Evolutionary conservation across 2,888 invertebrate species (phyloP).

Genomic region (Griposia aprilina): DNA sequence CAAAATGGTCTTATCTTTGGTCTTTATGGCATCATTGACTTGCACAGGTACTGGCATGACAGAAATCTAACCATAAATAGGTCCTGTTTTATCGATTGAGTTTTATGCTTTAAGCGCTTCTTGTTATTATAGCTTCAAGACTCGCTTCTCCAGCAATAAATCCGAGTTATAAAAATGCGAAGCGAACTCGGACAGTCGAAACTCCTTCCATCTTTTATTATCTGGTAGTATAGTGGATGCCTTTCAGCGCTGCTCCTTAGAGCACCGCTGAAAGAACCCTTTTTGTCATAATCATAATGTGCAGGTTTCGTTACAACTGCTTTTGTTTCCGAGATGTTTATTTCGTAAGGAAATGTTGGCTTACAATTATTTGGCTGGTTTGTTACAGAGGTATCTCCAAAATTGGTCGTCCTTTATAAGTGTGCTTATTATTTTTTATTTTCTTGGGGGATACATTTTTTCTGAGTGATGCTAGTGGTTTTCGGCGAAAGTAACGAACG

Average conservation of each 20-base stretch:
- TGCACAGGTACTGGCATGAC: slow-evolving; percentile 8
- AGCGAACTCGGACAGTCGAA: slow-evolving; percentile 68
- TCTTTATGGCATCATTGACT: slow-evolving; percentile 7
- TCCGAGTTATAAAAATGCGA: slow-evolving; percentile 75
- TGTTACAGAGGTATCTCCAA: slow-evolving; percentile 27
- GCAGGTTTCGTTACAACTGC: slow-evolving; percentile 56
- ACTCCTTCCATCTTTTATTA: slow-evolving; percentile 73
- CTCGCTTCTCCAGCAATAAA: slow-evolving; percentile 75
- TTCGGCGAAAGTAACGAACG: neutral
- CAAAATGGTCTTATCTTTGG: neutral
- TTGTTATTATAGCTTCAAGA: slow-evolving; percentile 65
- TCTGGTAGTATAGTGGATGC: slow-evolving; percentile 62
- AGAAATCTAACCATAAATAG: slow-evolving; percentile 26
- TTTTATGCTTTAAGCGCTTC: slow-evolving; percentile 54
- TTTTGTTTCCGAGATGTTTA: slow-evolving; percentile 57
- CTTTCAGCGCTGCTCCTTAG: slow-evolving; percentile 55
- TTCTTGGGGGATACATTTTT: slow-evolving; percentile 14
- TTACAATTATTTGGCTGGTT: slow-evolving; percentile 47
- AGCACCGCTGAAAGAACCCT: too few relatives aligned
- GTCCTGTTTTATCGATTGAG: slow-evolving; percentile 30
- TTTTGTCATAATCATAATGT: slow-evolving; percentile 71
- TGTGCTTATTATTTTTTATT: slow-evolving; percentile 43
- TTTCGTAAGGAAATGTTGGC: slow-evolving; percentile 56
- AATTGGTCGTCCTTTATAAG: slow-evolving; percentile 35
- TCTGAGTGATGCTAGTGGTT: slow-evolving; percentile 7